Percentiles rank a stretch among this genome's conserved stretches.
Evolutionary conservation across 2,797 vertebrate species (phyloP).

Genomic region (Mus caroli): DNA sequence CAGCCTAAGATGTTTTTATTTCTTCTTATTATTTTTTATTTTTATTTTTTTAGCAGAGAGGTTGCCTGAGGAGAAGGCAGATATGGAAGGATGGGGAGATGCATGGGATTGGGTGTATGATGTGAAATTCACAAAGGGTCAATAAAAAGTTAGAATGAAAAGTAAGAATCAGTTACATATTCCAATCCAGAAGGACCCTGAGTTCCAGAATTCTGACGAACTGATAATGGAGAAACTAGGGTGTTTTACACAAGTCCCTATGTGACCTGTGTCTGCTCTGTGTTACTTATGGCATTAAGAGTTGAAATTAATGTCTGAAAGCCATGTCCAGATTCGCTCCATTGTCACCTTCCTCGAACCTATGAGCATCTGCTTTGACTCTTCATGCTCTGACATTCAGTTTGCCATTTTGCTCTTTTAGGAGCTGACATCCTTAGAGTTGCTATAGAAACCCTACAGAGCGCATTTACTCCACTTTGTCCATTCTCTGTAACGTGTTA

Average conservation of each 20-base stretch:
- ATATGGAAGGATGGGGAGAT: background rate
- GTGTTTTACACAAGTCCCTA: background rate
- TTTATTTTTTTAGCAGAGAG: background rate
- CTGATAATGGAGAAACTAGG: background rate
- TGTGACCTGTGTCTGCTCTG: background rate
- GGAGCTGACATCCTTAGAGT: too few species aligned
- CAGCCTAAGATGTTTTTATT: background rate
- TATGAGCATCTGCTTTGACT: background rate
- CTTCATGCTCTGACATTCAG: background rate
- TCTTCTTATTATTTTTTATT: background rate
- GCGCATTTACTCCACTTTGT: background rate
- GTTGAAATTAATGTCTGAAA: background rate
- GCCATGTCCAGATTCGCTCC: background rate
- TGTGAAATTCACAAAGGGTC: background rate
- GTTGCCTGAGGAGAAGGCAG: background rate
- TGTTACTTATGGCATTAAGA: background rate
- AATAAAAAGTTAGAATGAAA: background rate
- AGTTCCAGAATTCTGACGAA: slow-evolving; percentile 25
- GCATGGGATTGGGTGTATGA: background rate
- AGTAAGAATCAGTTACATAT: background rate
- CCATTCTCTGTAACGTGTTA: background rate
- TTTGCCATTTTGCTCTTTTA: background rate
- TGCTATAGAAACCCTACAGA: background rate
- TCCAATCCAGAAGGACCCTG: background rate
- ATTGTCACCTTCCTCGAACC: background rate